Conservation (phyloP, 2,888 invertebrate species). For the Prosapia bicincta region DNA sequence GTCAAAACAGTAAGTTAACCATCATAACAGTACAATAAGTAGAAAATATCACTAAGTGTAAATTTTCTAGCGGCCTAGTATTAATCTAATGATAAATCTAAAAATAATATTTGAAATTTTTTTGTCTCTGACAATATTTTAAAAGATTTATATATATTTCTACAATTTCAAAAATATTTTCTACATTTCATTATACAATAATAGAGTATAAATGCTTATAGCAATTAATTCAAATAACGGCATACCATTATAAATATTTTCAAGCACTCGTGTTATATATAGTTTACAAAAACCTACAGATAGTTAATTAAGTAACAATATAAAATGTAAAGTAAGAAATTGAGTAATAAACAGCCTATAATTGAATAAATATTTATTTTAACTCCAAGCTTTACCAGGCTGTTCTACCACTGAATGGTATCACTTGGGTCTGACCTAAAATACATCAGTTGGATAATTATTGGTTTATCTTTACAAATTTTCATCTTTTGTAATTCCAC, state of each 20-base stretch:
- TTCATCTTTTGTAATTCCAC: too few species aligned
- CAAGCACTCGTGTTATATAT: neutral
- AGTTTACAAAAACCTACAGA: neutral
- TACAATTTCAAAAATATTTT: constrained; percentile 2
- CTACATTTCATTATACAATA: neutral
- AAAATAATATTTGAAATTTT: neutral
- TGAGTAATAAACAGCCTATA: too few species aligned
- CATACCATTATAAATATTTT: neutral
- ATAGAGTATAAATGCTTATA: neutral
- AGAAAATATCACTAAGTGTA: neutral
- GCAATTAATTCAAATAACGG: neutral
- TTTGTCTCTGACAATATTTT: neutral
- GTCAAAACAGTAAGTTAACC: neutral
- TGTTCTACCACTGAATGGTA: too few species aligned
- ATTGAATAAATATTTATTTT: too few species aligned
- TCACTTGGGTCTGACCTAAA: too few species aligned
- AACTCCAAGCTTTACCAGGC: too few species aligned
- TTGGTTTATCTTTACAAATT: too few species aligned
- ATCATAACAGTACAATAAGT: neutral
- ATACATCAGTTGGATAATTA: too few species aligned
- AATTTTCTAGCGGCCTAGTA: neutral
- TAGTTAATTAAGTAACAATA: neutral
- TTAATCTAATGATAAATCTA: constrained; percentile 2
- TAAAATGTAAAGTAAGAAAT: too few species aligned
- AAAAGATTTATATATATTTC: neutral